These are phyloP conservation scores for Tetranychus piercei DNA, from an alignment of 2,888 invertebrate species.

Conservation along the genomic window DNA sequence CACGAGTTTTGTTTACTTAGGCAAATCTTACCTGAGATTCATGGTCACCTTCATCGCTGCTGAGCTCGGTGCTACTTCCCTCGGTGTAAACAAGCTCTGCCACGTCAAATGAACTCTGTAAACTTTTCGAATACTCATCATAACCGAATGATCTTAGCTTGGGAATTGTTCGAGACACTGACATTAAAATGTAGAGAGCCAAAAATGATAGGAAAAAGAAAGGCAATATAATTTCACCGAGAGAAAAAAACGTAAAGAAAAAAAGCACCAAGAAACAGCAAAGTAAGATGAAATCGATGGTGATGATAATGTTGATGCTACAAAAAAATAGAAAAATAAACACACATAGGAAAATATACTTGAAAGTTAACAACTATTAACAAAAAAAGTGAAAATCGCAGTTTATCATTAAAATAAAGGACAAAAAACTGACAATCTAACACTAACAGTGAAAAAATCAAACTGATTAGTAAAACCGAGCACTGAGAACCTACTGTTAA, in stretches of 20 bases:
- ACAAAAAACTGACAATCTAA: slow-evolving; percentile 6
- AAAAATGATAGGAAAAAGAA: too few relatives aligned
- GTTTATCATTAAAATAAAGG: not conserved
- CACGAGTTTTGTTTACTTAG: not conserved
- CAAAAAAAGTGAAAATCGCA: too few relatives aligned
- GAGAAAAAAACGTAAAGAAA: too few relatives aligned
- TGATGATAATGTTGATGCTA: too few relatives aligned
- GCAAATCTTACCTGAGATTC: not conserved
- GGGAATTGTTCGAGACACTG: not conserved
- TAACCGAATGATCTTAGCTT: slow-evolving; percentile 7
- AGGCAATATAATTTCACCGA: too few relatives aligned
- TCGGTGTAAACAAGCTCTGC: not conserved
- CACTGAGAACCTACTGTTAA: too few relatives aligned
- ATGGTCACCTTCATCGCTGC: not conserved
- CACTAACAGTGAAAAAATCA: not conserved
- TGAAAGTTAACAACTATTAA: too few relatives aligned
- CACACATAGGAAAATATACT: too few relatives aligned
- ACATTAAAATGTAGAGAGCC: not conserved
- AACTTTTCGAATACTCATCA: slow-evolving; percentile 14
- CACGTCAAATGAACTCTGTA: not conserved
- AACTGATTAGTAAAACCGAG: too few relatives aligned
- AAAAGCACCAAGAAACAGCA: too few relatives aligned
- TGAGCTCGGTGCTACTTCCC: not conserved
- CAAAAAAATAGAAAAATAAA: too few relatives aligned
- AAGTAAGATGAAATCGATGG: too few relatives aligned